These are phyloP conservation scores for Dione juno DNA, from an alignment of 2,888 invertebrate species.

Conservation along the genomic window DNA sequence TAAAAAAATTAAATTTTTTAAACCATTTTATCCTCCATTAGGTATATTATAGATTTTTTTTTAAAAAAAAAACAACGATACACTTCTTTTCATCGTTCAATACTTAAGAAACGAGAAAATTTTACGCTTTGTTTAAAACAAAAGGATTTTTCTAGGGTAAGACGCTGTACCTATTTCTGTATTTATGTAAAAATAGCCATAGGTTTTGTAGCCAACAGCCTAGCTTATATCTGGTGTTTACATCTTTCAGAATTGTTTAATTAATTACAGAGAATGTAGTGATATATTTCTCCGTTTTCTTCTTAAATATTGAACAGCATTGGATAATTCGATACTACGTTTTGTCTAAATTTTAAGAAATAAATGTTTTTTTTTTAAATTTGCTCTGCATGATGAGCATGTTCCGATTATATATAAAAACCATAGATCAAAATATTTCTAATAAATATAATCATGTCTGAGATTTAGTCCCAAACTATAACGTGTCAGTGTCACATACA, in stretches of 20 bases:
- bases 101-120: conserved; percentile 13
- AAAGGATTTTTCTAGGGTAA: conserved; percentile 21
- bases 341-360: too few species aligned
- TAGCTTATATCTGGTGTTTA: neutral
- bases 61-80: neutral
- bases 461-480: too few species aligned
- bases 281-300: neutral
- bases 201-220: neutral
- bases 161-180: conserved; percentile 6
- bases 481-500: too few species aligned
- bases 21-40: neutral
- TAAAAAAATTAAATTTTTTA: too few species aligned
- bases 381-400: too few species aligned
- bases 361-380: too few species aligned
- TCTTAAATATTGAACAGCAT: too few species aligned
- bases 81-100: conserved; percentile 12
- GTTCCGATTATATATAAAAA: too few species aligned
- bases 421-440: too few species aligned
- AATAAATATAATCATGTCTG: too few species aligned
- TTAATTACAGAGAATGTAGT: neutral
- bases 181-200: neutral
- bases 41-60: neutral
- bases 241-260: neutral
- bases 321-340: too few species aligned
- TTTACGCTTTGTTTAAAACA: conserved; percentile 15